A percentile compares a stretch with the other conserved stretches of the same genome.
Conservation (phyloP, 1,140 invertebrate genomes). For the Chrysopa pallens region DNA sequence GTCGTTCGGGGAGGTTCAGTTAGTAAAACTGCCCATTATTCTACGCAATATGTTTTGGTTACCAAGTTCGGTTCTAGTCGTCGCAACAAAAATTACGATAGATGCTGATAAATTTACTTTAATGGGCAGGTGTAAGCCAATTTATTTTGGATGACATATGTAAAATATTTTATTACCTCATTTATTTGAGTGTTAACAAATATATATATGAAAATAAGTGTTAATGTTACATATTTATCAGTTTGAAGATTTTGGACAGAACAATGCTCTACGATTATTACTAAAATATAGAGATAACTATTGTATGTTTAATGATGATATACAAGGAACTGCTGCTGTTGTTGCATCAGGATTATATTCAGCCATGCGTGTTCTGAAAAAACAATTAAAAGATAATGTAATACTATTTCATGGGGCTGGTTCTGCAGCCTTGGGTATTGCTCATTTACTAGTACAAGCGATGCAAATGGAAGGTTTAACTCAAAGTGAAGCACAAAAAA, state of each 20-base stretch:
- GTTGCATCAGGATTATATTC: conserved; percentile 82
- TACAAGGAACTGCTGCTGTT: conserved; percentile 82
- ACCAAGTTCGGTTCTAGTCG: too few species aligned
- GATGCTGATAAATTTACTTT: too few species aligned
- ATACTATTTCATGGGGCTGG: conserved; percentile 88
- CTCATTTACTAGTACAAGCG: conserved; percentile 67
- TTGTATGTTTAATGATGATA: conserved; percentile 93
- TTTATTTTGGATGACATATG: too few species aligned
- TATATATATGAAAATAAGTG: too few species aligned
- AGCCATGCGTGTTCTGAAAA: conserved; percentile 57
- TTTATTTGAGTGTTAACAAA: too few species aligned
- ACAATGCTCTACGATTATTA: conserved; percentile 77
- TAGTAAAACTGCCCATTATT: too few species aligned
- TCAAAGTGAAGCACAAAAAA: conserved; percentile 46
- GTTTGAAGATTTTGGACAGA: conserved; percentile 90
- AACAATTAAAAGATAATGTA: conserved; percentile 56
- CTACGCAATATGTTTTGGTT: too few species aligned
- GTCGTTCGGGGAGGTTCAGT: too few species aligned
- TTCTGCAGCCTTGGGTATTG: conserved; percentile 78
- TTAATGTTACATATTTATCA: too few species aligned
- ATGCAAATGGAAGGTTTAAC: conserved; percentile 65
- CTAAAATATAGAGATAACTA: conserved; percentile 68
- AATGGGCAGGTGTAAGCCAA: too few species aligned
- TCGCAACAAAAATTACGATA: too few species aligned
- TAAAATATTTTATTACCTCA: too few species aligned